Percentiles rank a stretch among this genome's conserved stretches.
phyloP scores from a whole-genome alignment of 2,797 vertebrate genomes.

The Sebastes itinus region DNA sequence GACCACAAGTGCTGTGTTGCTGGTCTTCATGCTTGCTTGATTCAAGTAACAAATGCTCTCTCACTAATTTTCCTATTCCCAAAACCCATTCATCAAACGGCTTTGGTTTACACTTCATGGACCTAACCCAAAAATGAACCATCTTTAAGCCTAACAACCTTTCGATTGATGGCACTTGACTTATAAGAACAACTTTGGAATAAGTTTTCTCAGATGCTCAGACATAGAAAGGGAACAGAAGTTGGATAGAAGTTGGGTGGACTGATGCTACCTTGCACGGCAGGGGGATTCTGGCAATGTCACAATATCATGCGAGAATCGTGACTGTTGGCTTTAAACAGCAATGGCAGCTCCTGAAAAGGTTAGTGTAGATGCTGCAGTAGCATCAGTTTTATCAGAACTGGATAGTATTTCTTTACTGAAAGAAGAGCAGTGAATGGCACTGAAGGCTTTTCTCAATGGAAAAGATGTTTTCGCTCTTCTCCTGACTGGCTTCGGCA shows the following conservation, averaged over 20 bases:
- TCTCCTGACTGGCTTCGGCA: too few relatives aligned
- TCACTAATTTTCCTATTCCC: neutral
- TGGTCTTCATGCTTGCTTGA: neutral
- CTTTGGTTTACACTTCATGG: neutral
- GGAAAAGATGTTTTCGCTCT: too few relatives aligned
- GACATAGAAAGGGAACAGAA: neutral
- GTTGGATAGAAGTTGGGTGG: neutral
- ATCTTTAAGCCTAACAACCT: neutral
- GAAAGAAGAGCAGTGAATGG: too few relatives aligned
- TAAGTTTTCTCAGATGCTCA: neutral
- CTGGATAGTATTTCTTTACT: too few relatives aligned
- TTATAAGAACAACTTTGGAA: neutral
- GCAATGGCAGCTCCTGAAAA: too few relatives aligned
- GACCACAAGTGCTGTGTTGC: neutral
- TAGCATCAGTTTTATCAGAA: too few relatives aligned
- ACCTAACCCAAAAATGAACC: neutral
- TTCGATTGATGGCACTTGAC: neutral
- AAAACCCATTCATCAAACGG: neutral
- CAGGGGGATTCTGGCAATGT: fast-evolving
- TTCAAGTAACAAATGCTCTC: neutral
- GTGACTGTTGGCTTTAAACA: too few relatives aligned
- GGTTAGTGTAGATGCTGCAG: too few relatives aligned
- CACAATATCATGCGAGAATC: too few relatives aligned
- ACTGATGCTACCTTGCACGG: too few relatives aligned
- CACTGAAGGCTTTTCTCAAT: too few relatives aligned